Percentiles rank a stretch among this genome's conserved stretches.
These are phyloP conservation scores for Eurystomus gularis DNA, from an alignment of 2,113 vertebrate species.

Conservation along the genomic window DNA sequence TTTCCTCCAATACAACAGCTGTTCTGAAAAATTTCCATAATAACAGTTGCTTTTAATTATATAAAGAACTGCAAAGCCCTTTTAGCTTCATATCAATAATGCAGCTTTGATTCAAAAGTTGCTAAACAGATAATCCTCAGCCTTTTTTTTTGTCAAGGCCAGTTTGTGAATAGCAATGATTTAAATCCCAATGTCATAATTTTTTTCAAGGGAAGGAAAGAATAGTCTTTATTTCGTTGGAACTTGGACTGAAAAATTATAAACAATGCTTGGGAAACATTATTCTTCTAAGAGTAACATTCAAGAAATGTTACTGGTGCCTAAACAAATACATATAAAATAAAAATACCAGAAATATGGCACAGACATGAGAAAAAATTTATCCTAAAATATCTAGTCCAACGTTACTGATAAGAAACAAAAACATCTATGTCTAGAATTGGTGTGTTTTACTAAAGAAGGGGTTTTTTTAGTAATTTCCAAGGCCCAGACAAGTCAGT, in stretches of 20 bases:
- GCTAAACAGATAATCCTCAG: conserved; percentile 64
- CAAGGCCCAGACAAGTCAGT: background rate
- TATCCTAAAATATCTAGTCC: background rate
- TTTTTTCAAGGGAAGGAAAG: conserved; percentile 36
- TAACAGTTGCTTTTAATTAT: conserved; percentile 73
- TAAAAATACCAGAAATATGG: background rate
- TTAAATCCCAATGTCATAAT: conserved; percentile 35
- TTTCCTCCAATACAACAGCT: conserved; percentile 64
- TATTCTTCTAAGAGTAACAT: background rate
- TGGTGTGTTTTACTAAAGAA: background rate
- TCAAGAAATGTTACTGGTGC: background rate
- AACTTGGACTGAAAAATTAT: conserved; percentile 19
- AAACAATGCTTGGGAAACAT: background rate
- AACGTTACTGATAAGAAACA: background rate
- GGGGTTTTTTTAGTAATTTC: conserved; percentile 25
- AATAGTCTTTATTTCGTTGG: background rate
- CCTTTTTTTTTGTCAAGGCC: conserved; percentile 35
- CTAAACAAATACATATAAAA: background rate
- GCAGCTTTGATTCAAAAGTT: conserved; percentile 67
- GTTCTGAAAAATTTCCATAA: conserved; percentile 55
- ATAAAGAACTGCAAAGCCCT: conserved; percentile 63
- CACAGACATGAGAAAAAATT: background rate
- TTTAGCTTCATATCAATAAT: conserved; percentile 68
- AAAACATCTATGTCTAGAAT: background rate
- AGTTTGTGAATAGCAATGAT: conserved; percentile 37